Conservation (phyloP, 2,888 invertebrate species). For the Mechanitis messenoides region DNA sequence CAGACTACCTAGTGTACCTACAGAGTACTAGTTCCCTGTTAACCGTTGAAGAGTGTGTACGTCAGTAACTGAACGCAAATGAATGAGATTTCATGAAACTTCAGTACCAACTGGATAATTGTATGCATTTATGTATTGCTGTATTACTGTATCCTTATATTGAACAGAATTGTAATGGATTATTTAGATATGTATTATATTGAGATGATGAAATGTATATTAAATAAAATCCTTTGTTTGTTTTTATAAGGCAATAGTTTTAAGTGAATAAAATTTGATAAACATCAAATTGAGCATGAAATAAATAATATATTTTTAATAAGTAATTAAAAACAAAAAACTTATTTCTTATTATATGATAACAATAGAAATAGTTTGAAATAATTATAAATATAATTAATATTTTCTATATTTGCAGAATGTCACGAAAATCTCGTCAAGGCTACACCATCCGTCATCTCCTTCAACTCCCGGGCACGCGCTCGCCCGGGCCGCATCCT, state of each 20-base stretch:
- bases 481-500: slow-evolving; percentile 49
- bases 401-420: slow-evolving; percentile 43
- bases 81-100: slow-evolving; percentile 5
- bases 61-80: slow-evolving; percentile 2
- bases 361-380: not conserved
- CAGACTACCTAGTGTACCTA: slow-evolving; percentile 4
- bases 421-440: slow-evolving; percentile 70
- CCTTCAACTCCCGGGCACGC: slow-evolving; percentile 64
- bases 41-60: slow-evolving; percentile 6
- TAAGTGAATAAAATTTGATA: too few species aligned
- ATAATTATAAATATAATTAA: not conserved
- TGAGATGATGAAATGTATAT: too few species aligned
- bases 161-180: not conserved
- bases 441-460: slow-evolving; percentile 72
- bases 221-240: too few species aligned
- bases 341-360: too few species aligned
- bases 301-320: too few species aligned
- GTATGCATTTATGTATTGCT: not conserved
- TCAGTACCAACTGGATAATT: slow-evolving; percentile 3
- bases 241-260: too few species aligned
- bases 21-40: slow-evolving; percentile 3
- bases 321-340: too few species aligned
- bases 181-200: not conserved
- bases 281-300: too few species aligned
- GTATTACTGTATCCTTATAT: not conserved